These are phyloP conservation scores for Philaethria dido DNA, from an alignment of 2,888 invertebrate species.

Conservation along the genomic window DNA sequence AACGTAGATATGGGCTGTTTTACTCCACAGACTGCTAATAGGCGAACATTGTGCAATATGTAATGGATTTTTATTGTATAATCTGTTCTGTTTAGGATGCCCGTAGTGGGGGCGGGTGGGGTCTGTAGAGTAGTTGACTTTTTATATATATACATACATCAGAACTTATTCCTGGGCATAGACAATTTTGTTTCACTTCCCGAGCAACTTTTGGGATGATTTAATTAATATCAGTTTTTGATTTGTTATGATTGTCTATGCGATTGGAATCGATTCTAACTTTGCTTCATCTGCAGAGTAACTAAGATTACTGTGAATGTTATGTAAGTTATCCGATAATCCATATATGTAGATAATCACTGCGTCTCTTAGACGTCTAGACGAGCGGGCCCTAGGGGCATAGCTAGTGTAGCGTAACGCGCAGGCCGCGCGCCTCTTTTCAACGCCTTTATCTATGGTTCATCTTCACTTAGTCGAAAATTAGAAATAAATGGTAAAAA, in stretches of 20 bases:
- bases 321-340: conserved; percentile 57
- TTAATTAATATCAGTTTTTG: background rate
- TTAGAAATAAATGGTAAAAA: conserved; percentile 80
- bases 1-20: conserved; percentile 75
- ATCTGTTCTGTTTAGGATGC: conserved; percentile 57
- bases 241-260: conserved; percentile 51
- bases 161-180: conserved; percentile 57
- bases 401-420: conserved; percentile 56
- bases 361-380: conserved; percentile 53
- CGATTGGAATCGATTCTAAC: conserved; percentile 56
- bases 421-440: conserved; percentile 75
- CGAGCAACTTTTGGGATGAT: background rate
- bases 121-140: conserved; percentile 54
- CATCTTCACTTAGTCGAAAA: conserved; percentile 80
- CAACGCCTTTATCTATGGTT: conserved; percentile 71
- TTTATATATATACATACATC: conserved; percentile 43
- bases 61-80: conserved; percentile 57
- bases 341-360: conserved; percentile 55
- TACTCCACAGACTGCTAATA: conserved; percentile 62
- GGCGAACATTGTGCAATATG: conserved; percentile 60
- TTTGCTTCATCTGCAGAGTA: conserved; percentile 61
- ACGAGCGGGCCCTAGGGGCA: conserved; percentile 41
- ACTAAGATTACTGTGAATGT: conserved; percentile 68
- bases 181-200: conserved; percentile 45
- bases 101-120: conserved; percentile 60